A percentile compares a stretch with the other conserved stretches of the same genome.
Conservation (phyloP, 2,797 vertebrate genomes). For the Sibirionetta formosa region DNA sequence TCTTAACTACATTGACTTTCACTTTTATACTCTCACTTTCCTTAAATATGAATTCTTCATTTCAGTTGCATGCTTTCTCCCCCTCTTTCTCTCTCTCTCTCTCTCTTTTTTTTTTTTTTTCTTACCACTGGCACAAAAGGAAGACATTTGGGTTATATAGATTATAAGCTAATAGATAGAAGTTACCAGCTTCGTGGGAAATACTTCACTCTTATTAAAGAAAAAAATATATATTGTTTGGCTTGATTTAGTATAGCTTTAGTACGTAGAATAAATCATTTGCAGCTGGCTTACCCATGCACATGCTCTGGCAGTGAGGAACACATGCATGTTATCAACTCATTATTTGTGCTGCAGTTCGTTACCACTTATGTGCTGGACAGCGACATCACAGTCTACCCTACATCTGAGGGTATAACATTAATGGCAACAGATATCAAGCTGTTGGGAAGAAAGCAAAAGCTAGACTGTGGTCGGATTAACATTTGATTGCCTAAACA, state of each 20-base stretch:
- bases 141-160: slow-evolving; percentile 53
- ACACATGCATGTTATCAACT: slow-evolving; percentile 77
- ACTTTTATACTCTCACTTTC: slow-evolving; percentile 8
- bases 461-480: slow-evolving; percentile 73
- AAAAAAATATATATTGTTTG: slow-evolving; percentile 68
- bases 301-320: slow-evolving; percentile 53
- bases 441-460: slow-evolving; percentile 75
- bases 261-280: slow-evolving; percentile 73
- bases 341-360: slow-evolving; percentile 66
- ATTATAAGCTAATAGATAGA: slow-evolving; percentile 68
- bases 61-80: slow-evolving; percentile 18
- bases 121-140: slow-evolving; percentile 41
- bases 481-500: slow-evolving; percentile 72
- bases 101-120: background rate
- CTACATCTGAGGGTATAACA: slow-evolving; percentile 34
- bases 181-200: slow-evolving; percentile 76
- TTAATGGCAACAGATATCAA: slow-evolving; percentile 67
- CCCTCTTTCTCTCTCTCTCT: fast-evolving
- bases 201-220: slow-evolving; percentile 36
- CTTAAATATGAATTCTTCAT: background rate
- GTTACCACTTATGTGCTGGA: slow-evolving; percentile 56
- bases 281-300: slow-evolving; percentile 71
- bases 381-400: slow-evolving; percentile 61
- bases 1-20: background rate
- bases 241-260: slow-evolving; percentile 70